These are phyloP conservation scores for Carcinoscorpius rotundicauda DNA, from an alignment of 1,140 invertebrate genomes.

Conservation along the genomic window DNA sequence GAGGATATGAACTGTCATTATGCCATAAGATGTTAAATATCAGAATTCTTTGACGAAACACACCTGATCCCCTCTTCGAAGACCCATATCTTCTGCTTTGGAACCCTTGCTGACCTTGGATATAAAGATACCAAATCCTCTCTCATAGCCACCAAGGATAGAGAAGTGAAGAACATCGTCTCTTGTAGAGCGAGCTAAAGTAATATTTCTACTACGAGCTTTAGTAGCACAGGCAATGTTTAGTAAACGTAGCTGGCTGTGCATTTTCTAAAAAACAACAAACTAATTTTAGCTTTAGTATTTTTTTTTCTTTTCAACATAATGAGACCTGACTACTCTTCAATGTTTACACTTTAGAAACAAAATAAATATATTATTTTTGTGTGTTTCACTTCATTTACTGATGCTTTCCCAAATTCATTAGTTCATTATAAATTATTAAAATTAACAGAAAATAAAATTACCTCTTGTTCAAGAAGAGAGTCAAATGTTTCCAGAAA, in stretches of 20 bases:
- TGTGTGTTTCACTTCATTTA: too few relatives aligned
- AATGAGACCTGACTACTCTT: too few relatives aligned
- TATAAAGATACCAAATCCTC: slow-evolving; percentile 86
- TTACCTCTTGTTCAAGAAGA: slow-evolving; percentile 59
- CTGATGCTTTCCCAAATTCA: too few relatives aligned
- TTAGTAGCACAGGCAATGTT: slow-evolving; percentile 96
- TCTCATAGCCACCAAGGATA: slow-evolving; percentile 81
- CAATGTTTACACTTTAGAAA: too few relatives aligned
- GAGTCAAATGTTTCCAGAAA: slow-evolving; percentile 89
- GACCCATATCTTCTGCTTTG: slow-evolving; percentile 88
- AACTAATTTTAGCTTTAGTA: neutral
- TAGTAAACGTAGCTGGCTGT: slow-evolving; percentile 51
- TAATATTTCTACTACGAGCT: slow-evolving; percentile 78
- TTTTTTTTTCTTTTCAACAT: too few relatives aligned
- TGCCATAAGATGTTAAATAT: too few relatives aligned
- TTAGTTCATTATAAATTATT: too few relatives aligned
- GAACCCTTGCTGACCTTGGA: slow-evolving; percentile 82
- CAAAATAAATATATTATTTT: too few relatives aligned
- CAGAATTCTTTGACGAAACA: neutral
- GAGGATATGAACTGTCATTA: too few relatives aligned
- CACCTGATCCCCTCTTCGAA: slow-evolving; percentile 89
- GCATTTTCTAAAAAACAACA: slow-evolving; percentile 18
- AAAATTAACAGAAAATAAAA: slow-evolving; percentile 7
- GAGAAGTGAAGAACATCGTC: slow-evolving; percentile 80
- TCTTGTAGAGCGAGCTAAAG: slow-evolving; percentile 73